Evolutionary conservation across 2,797 vertebrate species (phyloP).

Genomic region (Siniperca obscura): DNA sequence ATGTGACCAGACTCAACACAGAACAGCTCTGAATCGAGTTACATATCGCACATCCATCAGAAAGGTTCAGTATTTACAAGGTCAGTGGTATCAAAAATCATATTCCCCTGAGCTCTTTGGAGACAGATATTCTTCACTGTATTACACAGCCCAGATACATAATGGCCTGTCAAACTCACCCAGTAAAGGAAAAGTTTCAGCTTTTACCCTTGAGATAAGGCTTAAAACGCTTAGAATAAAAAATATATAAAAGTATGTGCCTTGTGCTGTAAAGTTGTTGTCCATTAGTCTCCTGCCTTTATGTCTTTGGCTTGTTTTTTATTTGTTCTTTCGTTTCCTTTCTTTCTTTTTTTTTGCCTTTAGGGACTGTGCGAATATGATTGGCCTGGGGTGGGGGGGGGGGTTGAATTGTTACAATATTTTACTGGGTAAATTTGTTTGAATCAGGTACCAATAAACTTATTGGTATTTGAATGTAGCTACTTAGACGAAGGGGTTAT

Average conservation of each 20-base stretch:
- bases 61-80: slow-evolving; percentile 75
- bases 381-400: background rate
- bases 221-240: background rate
- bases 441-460: background rate
- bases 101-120: slow-evolving; percentile 54
- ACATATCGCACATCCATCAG: slow-evolving; percentile 33
- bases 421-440: background rate
- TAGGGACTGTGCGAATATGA: background rate
- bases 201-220: slow-evolving; percentile 16
- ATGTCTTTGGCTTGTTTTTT: slow-evolving; percentile 13
- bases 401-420: background rate
- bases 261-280: slow-evolving; percentile 12
- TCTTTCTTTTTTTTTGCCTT: background rate
- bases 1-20: slow-evolving; percentile 45
- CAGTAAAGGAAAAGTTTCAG: slow-evolving; percentile 8
- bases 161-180: slow-evolving; percentile 23
- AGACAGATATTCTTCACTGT: slow-evolving; percentile 65
- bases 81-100: slow-evolving; percentile 75
- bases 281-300: slow-evolving; percentile 3
- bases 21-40: slow-evolving; percentile 52
- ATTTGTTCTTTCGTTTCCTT: background rate
- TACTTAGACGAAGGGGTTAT: background rate
- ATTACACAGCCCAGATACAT: slow-evolving; percentile 28
- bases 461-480: background rate
- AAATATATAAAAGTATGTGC: slow-evolving; percentile 1